A percentile compares a stretch with the other conserved stretches of the same genome.
Evolutionary conservation across 1,140 invertebrate species (phyloP).

Genomic region (Atta cephalotes): DNA sequence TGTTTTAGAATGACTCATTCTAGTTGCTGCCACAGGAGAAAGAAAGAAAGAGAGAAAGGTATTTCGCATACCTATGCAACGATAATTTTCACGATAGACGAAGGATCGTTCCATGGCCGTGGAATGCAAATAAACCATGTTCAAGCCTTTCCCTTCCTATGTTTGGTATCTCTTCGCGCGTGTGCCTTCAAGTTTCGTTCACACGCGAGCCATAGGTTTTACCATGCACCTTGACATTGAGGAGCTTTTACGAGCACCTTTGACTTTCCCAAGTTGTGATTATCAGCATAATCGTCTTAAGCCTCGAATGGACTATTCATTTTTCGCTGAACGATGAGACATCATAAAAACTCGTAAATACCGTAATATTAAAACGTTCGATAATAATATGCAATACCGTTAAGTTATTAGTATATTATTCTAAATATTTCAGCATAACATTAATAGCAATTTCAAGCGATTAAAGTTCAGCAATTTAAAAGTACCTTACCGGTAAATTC

Average conservation of each 20-base stretch:
- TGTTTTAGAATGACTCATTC: background rate
- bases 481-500: background rate
- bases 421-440: background rate
- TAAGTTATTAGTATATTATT: background rate
- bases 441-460: background rate
- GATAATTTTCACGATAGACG: conserved; percentile 73
- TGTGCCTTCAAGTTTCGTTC: conserved; percentile 67
- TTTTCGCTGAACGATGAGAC: background rate
- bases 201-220: conserved; percentile 56
- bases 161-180: conserved; percentile 57
- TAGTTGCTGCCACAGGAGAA: background rate
- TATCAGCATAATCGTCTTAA: conserved; percentile 30
- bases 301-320: conserved; percentile 8
- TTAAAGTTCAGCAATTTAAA: background rate
- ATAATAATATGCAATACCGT: conserved; percentile 4
- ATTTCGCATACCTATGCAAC: conserved; percentile 48
- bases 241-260: conserved; percentile 35
- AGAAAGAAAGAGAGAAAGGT: background rate
- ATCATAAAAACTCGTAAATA: background rate
- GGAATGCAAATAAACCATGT: conserved; percentile 76
- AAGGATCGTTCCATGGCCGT: conserved; percentile 65
- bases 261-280: conserved; percentile 24
- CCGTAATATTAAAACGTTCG: background rate
- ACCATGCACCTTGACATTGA: conserved; percentile 31
- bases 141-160: conserved; percentile 67